A percentile compares a stretch with the other conserved stretches of the same genome.
phyloP scores from a whole-genome alignment of 1,140 invertebrate species.

The Carposina sasakii region DNA sequence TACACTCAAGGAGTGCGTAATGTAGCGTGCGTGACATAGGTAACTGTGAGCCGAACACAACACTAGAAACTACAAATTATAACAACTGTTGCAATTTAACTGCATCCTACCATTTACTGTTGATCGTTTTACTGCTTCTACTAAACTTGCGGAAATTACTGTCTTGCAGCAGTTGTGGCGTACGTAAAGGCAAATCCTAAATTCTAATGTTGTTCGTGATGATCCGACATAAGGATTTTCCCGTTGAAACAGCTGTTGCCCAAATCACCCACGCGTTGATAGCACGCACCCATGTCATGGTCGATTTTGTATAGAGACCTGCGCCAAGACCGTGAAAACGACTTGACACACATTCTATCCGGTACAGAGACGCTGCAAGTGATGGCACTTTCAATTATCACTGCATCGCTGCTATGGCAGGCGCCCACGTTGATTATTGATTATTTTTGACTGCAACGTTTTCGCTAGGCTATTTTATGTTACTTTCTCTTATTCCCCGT shows the following conservation, averaged over 20 bases:
- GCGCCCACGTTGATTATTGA: constrained; percentile 42
- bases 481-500: constrained; percentile 59
- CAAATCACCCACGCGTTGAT: constrained; percentile 25
- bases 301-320: constrained; percentile 44
- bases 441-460: constrained; percentile 50
- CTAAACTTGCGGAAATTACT: too few species aligned
- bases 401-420: constrained; percentile 41
- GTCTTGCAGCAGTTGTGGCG: too few species aligned
- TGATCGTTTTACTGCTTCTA: not conserved
- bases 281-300: constrained; percentile 40
- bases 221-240: not conserved
- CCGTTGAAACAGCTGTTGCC: constrained; percentile 25
- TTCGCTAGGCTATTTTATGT: constrained; percentile 41
- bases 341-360: constrained; percentile 59
- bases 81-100: constrained; percentile 25
- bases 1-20: constrained; percentile 46
- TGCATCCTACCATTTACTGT: constrained; percentile 1
- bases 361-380: constrained; percentile 48
- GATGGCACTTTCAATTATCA: constrained; percentile 67
- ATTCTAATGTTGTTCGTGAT: not conserved
- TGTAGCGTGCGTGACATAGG: constrained; percentile 52
- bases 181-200: not conserved
- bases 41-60: constrained; percentile 27
- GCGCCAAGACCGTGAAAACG: constrained; percentile 57
- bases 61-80: constrained; percentile 35